phyloP scores from a whole-genome alignment of 2,113 vertebrate genomes.

The Oryzias celebensis region DNA sequence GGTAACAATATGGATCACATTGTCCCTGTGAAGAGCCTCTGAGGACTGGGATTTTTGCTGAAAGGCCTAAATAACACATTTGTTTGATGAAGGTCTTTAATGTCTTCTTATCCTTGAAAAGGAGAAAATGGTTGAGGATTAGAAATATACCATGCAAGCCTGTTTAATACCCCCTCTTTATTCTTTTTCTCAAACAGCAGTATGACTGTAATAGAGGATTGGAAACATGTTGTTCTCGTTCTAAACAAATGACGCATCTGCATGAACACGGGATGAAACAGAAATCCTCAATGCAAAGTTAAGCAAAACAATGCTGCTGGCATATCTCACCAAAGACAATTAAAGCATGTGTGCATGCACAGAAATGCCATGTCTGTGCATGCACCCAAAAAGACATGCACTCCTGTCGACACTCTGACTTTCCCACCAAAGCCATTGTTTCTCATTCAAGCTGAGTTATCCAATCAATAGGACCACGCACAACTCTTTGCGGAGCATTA shows the following conservation, averaged over 20 bases:
- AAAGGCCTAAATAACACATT: slow-evolving; percentile 58
- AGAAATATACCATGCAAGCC: slow-evolving; percentile 43
- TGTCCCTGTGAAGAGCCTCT: slow-evolving; percentile 14
- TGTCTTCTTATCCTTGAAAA: slow-evolving; percentile 58
- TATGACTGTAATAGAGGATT: slow-evolving; percentile 47
- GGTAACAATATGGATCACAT: slow-evolving; percentile 42
- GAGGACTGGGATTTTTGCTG: slow-evolving; percentile 47
- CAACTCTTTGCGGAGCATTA: slow-evolving; percentile 54
- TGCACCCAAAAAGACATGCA: slow-evolving; percentile 3
- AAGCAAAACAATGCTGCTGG: slow-evolving; percentile 52
- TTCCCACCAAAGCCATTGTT: slow-evolving; percentile 41
- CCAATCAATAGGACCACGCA: slow-evolving; percentile 50
- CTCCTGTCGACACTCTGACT: slow-evolving; percentile 3
- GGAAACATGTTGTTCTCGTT: slow-evolving; percentile 56
- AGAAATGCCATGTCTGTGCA: slow-evolving; percentile 24
- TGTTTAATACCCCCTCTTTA: slow-evolving; percentile 33
- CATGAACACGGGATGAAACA: slow-evolving; percentile 60
- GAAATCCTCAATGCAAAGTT: slow-evolving; percentile 64
- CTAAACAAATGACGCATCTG: slow-evolving; percentile 52
- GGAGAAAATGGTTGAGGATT: slow-evolving; percentile 52
- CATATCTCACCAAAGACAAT: slow-evolving; percentile 52
- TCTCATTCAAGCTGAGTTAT: slow-evolving; percentile 44
- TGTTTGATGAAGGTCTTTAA: slow-evolving; percentile 67
- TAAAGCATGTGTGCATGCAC: slow-evolving; percentile 38
- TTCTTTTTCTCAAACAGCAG: slow-evolving; percentile 11